phyloP scores from a whole-genome alignment of 2,888 invertebrate genomes.

The Eilema sororculum region DNA sequence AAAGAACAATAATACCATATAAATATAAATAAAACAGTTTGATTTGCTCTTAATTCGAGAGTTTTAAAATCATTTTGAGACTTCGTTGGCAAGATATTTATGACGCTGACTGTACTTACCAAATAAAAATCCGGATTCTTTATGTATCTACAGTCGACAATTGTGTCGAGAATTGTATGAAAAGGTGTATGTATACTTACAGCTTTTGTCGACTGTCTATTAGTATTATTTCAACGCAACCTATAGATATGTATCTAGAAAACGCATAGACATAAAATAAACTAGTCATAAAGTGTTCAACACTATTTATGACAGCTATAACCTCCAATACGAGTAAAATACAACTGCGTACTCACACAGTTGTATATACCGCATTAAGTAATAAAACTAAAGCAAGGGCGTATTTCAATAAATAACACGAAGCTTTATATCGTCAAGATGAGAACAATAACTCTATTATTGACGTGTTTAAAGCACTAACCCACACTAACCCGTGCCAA shows the following conservation, averaged over 20 bases:
- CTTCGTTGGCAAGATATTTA: too few relatives aligned
- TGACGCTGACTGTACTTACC: too few relatives aligned
- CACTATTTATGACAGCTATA: conserved; percentile 8
- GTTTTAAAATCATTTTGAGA: too few relatives aligned
- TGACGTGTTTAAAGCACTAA: conserved; percentile 5
- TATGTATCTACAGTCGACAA: too few relatives aligned
- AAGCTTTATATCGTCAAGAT: conserved; percentile 20
- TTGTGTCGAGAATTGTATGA: too few relatives aligned
- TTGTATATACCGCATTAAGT: conserved; percentile 1
- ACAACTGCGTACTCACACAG: neutral
- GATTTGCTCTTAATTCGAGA: too few relatives aligned
- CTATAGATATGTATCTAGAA: neutral
- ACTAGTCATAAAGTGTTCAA: conserved; percentile 2
- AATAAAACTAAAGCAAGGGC: conserved; percentile 11
- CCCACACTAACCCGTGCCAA: conserved; percentile 24
- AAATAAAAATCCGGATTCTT: too few relatives aligned
- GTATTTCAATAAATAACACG: conserved; percentile 11
- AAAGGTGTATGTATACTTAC: too few relatives aligned
- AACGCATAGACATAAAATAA: conserved; percentile 2
- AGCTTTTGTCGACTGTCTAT: too few relatives aligned
- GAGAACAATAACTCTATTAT: conserved; percentile 23
- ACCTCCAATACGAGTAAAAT: conserved; percentile 1
- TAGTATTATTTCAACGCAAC: neutral
- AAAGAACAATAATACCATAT: too few relatives aligned
- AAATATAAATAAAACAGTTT: too few relatives aligned